Conservation (phyloP, 23 tunicate species). For the Ciona savignyi region DNA sequence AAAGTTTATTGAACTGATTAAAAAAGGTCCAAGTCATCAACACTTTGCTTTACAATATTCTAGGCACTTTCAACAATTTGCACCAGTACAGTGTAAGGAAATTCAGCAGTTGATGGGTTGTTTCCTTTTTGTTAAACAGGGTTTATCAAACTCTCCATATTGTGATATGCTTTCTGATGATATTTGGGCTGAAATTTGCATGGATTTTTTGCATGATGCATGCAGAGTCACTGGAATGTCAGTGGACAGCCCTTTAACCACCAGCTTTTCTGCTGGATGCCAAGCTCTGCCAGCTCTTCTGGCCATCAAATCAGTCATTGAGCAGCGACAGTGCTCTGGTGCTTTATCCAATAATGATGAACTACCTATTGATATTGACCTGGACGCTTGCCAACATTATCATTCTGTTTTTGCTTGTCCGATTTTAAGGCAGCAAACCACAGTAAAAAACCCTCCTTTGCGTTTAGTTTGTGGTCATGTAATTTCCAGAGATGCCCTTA, state of each 20-base stretch:
- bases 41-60: slow-evolving; percentile 50
- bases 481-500: slow-evolving; percentile 82
- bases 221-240: slow-evolving; percentile 70
- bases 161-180: slow-evolving; percentile 39
- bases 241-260: slow-evolving; percentile 53
- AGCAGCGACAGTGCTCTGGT: slow-evolving; percentile 81
- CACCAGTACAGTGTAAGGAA: slow-evolving; percentile 48
- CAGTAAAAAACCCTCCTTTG: slow-evolving; percentile 90
- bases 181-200: slow-evolving; percentile 67
- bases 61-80: slow-evolving; percentile 55
- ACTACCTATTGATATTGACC: slow-evolving; percentile 93
- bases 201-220: slow-evolving; percentile 53
- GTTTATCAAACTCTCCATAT: slow-evolving; percentile 68
- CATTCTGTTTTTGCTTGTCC: slow-evolving; percentile 99
- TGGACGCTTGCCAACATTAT: slow-evolving; percentile 65
- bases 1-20: slow-evolving; percentile 55
- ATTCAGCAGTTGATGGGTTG: slow-evolving; percentile 88
- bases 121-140: slow-evolving; percentile 61
- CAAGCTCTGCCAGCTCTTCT: slow-evolving; percentile 89
- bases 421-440: slow-evolving; percentile 82
- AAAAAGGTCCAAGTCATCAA: slow-evolving; percentile 55
- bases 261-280: slow-evolving; percentile 87
- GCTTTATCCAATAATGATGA: slow-evolving; percentile 66
- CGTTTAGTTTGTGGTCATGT: slow-evolving; percentile 96
- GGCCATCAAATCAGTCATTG: slow-evolving; percentile 85